A percentile compares a stretch with the other conserved stretches of the same genome.
Conservation (phyloP, 2,888 invertebrate species). For the Aporophyla nigra region DNA sequence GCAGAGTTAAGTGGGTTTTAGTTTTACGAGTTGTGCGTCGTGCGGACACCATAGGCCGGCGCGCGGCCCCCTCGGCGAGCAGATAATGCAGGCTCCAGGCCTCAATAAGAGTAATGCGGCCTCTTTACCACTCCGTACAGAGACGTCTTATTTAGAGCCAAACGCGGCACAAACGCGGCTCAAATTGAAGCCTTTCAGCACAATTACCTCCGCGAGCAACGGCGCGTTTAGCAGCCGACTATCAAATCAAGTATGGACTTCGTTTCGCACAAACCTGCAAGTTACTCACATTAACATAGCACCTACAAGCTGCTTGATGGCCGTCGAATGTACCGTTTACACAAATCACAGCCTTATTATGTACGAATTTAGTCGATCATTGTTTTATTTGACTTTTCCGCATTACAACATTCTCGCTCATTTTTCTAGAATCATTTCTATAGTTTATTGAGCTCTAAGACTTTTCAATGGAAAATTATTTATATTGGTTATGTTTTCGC, state of each 20-base stretch:
- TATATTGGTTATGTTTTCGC: neutral
- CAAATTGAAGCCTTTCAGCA: constrained; percentile 89
- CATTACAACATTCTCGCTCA: neutral
- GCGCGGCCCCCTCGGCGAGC: constrained; percentile 79
- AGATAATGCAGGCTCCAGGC: constrained; percentile 86
- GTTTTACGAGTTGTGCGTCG: constrained; percentile 68
- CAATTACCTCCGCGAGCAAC: constrained; percentile 84
- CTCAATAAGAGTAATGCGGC: constrained; percentile 88
- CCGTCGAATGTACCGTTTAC: constrained; percentile 56
- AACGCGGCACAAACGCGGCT: constrained; percentile 83
- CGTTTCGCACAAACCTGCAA: constrained; percentile 72
- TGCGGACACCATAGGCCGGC: constrained; percentile 63
- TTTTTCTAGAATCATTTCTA: neutral
- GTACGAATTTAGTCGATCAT: constrained; percentile 27
- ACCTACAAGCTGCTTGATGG: constrained; percentile 61
- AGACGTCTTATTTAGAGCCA: constrained; percentile 90
- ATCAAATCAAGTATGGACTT: constrained; percentile 82
- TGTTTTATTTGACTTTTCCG: constrained; percentile 41
- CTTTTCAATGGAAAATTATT: neutral
- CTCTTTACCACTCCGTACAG: constrained; percentile 86
- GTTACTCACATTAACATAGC: constrained; percentile 75
- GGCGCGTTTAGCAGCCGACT: constrained; percentile 83
- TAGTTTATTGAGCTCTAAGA: neutral
- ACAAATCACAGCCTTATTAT: constrained; percentile 59
- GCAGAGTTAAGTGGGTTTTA: constrained; percentile 62